A percentile compares a stretch with the other conserved stretches of the same genome.
These are phyloP conservation scores for Stenopsyche tienmushanensis DNA, from an alignment of 1,140 invertebrate genomes.

Conservation along the genomic window DNA sequence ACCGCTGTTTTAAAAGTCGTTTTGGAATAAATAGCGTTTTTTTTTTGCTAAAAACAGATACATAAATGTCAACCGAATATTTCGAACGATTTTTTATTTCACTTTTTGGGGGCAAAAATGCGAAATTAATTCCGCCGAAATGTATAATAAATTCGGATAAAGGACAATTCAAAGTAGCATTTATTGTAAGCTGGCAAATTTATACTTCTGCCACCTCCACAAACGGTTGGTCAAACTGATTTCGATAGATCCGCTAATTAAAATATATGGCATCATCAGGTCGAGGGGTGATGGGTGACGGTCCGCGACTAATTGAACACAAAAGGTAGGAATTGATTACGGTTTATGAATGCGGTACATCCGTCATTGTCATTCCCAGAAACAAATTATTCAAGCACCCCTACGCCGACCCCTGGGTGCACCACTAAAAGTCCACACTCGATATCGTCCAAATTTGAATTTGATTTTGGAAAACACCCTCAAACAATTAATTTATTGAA, in stretches of 20 bases:
- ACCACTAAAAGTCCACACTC: background rate
- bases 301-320: conserved; percentile 33
- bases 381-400: conserved; percentile 15
- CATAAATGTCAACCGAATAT: no score
- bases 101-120: no score
- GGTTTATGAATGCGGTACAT: conserved; percentile 33
- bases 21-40: no score
- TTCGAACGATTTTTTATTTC: no score
- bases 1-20: no score
- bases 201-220: background rate
- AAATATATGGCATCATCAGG: conserved; percentile 23
- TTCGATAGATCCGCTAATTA: conserved; percentile 9
- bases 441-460: background rate
- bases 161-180: no score
- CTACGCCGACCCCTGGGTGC: conserved; percentile 6
- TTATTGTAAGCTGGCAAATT: background rate
- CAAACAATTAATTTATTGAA: no score
- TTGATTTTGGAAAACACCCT: background rate
- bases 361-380: conserved; percentile 29
- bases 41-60: no score
- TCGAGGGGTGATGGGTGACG: conserved; percentile 5
- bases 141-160: background rate
- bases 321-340: conserved; percentile 35
- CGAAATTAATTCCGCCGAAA: background rate
- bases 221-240: conserved; percentile 15